phyloP scores from a whole-genome alignment of 53 echinoderm and acorn worm genomes.

The Apostichopus leukothele region DNA sequence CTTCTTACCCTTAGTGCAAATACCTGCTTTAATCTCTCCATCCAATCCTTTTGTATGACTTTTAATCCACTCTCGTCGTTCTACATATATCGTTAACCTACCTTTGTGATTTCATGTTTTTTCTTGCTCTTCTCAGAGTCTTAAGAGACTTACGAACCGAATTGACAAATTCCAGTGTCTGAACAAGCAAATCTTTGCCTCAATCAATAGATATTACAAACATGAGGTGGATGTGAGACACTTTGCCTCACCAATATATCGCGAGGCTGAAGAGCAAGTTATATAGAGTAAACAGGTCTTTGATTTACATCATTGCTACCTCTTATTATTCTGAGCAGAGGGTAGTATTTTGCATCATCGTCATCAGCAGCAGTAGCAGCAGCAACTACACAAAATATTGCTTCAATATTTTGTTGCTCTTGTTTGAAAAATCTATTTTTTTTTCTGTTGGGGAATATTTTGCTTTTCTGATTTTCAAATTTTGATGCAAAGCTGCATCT shows the following conservation, averaged over 20 bases:
- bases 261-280: not conserved
- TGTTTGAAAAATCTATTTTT: too few relatives aligned
- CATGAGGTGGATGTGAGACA: conserved; percentile 43
- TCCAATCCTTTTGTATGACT: not conserved
- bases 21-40: not conserved
- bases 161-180: conserved; percentile 90
- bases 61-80: too few relatives aligned
- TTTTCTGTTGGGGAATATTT: too few relatives aligned
- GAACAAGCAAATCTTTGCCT: conserved; percentile 94
- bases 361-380: too few relatives aligned
- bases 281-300: conserved; percentile 10
- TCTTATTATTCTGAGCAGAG: not conserved
- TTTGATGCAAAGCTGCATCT: too few relatives aligned
- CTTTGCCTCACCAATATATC: conserved; percentile 38
- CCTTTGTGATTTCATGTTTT: too few relatives aligned
- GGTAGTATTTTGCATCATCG: too few relatives aligned
- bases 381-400: too few relatives aligned
- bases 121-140: conserved; percentile 59
- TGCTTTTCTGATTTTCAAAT: too few relatives aligned
- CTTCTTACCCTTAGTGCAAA: not conserved
- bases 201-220: conserved; percentile 87
- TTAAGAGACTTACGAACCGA: conserved; percentile 76
- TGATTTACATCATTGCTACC: not conserved
- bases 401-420: too few relatives aligned
- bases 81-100: too few relatives aligned